phyloP scores from a whole-genome alignment of 2,113 vertebrate genomes.

The Xenopus tropicalis region UCB_Xtro_10.0 CM004443.2:65035001-65035500 shows the following conservation, averaged over 20 bases:
- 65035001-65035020: conserved; percentile 91
- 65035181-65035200: conserved; percentile 76
- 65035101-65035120: conserved; percentile 88
- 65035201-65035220: conserved; percentile 80
- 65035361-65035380: conserved; percentile 81
- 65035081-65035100: conserved; percentile 79
- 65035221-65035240: conserved; percentile 90
- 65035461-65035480: conserved; percentile 97
- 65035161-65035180: conserved; percentile 94
- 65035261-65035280: conserved; percentile 93
- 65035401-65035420: conserved; percentile 92
- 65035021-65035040: conserved; percentile 84
- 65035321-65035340: conserved; percentile 81
- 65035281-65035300: conserved; percentile 90
- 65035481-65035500: conserved; percentile 92
- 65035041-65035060: conserved; percentile 89
- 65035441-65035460: conserved; percentile 76
- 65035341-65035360: conserved; percentile 89
- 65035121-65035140: conserved; percentile 78
- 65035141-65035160: conserved; percentile 84
- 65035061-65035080: conserved; percentile 90
- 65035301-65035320: conserved; percentile 84
- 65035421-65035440: conserved; percentile 84
- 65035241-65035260: conserved; percentile 71
- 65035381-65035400: conserved; percentile 84